Base-by-base conservation (phyloP, 2,113 vertebrate genomes). In the Passer domesticus region DNA sequence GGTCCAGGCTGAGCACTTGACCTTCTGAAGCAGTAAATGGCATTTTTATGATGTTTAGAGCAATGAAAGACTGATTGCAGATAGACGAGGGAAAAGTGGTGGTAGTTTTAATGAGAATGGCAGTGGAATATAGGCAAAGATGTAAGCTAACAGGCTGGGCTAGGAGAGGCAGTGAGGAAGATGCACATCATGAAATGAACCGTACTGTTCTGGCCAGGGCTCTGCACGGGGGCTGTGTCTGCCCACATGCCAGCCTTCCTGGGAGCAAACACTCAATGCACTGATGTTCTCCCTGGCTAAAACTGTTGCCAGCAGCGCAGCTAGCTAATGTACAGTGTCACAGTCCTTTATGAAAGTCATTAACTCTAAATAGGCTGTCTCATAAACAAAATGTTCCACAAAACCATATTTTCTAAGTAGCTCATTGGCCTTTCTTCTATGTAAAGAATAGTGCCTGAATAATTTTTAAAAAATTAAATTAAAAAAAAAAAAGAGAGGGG, bases 171-270 rank as follows among this genome's bases (percentile, higher is more conserved):
- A 92, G 68, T 1, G 25, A 90, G 72, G 83, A 89, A 95, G 70
- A 95, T 94, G 84, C 86, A 92, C 90, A 89, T 96, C 92, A 96
- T 58, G 67, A 79, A 96, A 96, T 89, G 77, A 96, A 89, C 89
- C 86, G 9, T 92, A 74, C 22, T 18, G 13, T 74, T 67, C 67
- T n/a, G 72, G 74, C 59, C 69, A 1, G 85, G 62, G 83, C 87
- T 89, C 59, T 77, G 73, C 6, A 1, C 60, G 82, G 53, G 93
- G 82, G 50, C 84, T 85, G 60, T 56, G 56, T 47, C 79, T 75
- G 39, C 35, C 63, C 92, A 69, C 92, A 66, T 56, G 83, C 74
- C 14, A 5, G 39, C 69, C 52, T 89, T 92, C 83, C 91, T n/a
- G 7, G 69, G 47, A 91, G 93, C 53, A 72, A 94, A 68, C 31